Conservation (phyloP, 2,797 vertebrate genomes). For the Hippoglossus hippoglossus region DNA sequence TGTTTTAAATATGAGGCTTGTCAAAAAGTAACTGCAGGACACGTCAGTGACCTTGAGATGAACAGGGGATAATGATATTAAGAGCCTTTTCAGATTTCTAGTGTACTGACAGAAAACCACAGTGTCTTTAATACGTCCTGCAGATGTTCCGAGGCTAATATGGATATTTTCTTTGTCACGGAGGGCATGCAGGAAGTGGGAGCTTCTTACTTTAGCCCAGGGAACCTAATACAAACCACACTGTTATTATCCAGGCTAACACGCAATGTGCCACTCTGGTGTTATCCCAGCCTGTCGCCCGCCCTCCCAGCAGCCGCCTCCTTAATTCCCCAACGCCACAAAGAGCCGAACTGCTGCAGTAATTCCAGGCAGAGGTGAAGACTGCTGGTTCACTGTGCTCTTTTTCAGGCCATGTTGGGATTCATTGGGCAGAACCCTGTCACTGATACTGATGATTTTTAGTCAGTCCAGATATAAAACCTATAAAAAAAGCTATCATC, state of each 20-base stretch:
- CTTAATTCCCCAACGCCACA: conserved; percentile 41
- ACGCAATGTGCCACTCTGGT: conserved; percentile 60
- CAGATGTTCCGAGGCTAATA: conserved; percentile 49
- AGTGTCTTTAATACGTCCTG: conserved; percentile 51
- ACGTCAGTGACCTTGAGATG: conserved; percentile 24
- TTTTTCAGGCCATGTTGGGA: not conserved
- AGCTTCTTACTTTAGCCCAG: conserved; percentile 62
- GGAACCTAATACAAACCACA: conserved; percentile 66
- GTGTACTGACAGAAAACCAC: conserved; percentile 35
- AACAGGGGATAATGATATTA: conserved; percentile 47
- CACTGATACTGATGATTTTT: no score
- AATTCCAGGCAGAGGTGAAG: conserved; percentile 45
- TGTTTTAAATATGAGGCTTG: not conserved
- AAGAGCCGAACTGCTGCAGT: conserved; percentile 38
- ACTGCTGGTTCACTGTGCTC: conserved; percentile 9
- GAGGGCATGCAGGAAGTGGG: conserved; percentile 60
- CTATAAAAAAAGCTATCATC: no score
- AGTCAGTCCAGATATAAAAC: not conserved
- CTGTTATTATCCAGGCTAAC: conserved; percentile 63
- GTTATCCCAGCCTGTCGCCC: conserved; percentile 33
- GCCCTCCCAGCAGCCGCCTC: conserved; percentile 6
- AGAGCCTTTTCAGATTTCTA: conserved; percentile 44
- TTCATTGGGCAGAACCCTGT: no score
- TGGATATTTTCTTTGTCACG: conserved; percentile 46
- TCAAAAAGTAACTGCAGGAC: conserved; percentile 28